phyloP scores from a whole-genome alignment of 37 sponge, comb jelly and placozoan species.

The Agelas oroides region DNA sequence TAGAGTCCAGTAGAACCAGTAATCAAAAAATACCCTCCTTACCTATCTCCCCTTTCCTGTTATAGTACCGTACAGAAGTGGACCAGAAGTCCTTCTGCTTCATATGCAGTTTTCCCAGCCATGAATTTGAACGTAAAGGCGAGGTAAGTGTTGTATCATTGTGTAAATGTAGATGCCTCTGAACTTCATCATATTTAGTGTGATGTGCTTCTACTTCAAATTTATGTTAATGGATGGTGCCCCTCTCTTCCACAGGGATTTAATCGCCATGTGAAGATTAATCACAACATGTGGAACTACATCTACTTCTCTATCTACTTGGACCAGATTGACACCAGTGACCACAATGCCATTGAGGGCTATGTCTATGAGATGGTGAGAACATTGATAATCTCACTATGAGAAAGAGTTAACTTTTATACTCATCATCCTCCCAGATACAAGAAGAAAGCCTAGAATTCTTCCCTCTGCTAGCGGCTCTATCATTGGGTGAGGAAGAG shows the following conservation, averaged over 20 bases:
- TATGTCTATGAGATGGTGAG: conserved; percentile 56
- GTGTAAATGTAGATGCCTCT: too few species aligned
- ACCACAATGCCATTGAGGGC: conserved; percentile 70
- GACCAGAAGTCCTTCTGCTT: conserved; percentile 66
- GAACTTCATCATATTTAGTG: too few species aligned
- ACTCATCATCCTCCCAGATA: too few species aligned
- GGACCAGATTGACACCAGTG: conserved; percentile 59
- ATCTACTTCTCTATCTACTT: too few species aligned
- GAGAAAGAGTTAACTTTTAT: too few species aligned
- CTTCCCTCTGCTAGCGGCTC: conserved; percentile 55
- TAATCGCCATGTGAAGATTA: conserved; percentile 61
- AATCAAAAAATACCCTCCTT: too few species aligned
- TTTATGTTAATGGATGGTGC: background rate
- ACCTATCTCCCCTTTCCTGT: background rate
- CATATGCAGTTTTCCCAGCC: conserved; percentile 61
- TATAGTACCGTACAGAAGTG: conserved; percentile 59
- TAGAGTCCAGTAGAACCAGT: too few species aligned
- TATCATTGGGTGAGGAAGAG: conserved; percentile 35
- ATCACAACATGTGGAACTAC: conserved; percentile 85
- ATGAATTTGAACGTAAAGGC: conserved; percentile 72
- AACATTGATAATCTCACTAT: too few species aligned
- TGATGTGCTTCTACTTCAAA: background rate
- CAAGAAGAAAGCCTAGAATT: too few species aligned
- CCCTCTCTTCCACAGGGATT: conserved; percentile 44
- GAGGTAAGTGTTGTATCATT: too few species aligned